Evolutionary conservation across 1,140 invertebrate species (phyloP).

Genomic region (Drosophila erecta): DNA sequence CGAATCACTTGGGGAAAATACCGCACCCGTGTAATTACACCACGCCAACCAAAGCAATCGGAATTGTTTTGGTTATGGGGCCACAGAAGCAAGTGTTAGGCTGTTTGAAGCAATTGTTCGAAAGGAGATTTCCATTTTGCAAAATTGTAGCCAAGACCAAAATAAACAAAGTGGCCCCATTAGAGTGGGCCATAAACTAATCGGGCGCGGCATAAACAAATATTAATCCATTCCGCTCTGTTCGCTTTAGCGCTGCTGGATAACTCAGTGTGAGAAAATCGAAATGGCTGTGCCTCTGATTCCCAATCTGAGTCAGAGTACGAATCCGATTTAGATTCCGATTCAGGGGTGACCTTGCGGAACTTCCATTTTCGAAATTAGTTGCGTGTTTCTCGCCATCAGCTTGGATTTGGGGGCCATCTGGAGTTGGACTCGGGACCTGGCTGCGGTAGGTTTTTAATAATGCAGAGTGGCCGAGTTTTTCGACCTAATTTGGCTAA

Average conservation of each 20-base stretch:
- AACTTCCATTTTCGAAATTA: constrained; percentile 63
- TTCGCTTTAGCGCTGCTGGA: constrained; percentile 45
- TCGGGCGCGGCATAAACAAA: constrained; percentile 78
- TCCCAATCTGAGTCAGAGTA: constrained; percentile 10
- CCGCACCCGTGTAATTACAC: constrained; percentile 53
- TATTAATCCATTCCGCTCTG: constrained; percentile 36
- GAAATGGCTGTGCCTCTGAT: constrained; percentile 4
- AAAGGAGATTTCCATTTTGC: constrained; percentile 37
- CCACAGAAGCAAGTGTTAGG: constrained; percentile 20
- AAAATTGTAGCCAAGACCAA: constrained; percentile 54
- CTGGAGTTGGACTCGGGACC: constrained; percentile 31
- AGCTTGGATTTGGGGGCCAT: constrained; percentile 46
- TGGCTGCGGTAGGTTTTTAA: constrained; percentile 43
- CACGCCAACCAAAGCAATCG: constrained; percentile 48
- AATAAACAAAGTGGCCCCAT: constrained; percentile 77
- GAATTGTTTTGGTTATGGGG: constrained; percentile 20
- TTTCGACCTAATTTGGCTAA: constrained; percentile 65
- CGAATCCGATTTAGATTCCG: constrained; percentile 31
- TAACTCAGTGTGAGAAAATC: constrained; percentile 69
- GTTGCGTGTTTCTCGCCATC: constrained; percentile 56
- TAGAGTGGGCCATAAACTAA: constrained; percentile 64
- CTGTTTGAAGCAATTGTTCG: constrained; percentile 16
- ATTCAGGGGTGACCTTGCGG: constrained; percentile 57
- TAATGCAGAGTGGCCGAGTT: constrained; percentile 51
- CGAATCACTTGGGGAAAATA: constrained; percentile 26